These are phyloP conservation scores for Erethizon dorsatum DNA, from an alignment of 2,797 vertebrate genomes.

Conservation along the genomic window DNA sequence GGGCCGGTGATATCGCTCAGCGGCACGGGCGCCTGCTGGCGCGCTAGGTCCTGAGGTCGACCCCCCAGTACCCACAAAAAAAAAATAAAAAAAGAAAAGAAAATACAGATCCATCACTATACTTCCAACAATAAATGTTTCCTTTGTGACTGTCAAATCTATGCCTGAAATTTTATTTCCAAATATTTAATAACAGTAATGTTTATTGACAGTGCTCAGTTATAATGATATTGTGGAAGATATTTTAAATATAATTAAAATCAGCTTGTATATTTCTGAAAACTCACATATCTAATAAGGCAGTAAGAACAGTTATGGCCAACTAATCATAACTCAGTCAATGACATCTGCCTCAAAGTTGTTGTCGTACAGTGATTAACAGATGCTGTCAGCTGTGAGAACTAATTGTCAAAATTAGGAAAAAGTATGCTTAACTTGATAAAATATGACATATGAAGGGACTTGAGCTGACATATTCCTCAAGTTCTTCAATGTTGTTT, in stretches of 20 bases:
- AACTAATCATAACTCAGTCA: not conserved
- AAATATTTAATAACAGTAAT: not conserved
- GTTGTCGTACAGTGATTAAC: not conserved
- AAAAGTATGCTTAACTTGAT: not conserved
- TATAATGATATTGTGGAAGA: not conserved
- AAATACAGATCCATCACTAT: not conserved
- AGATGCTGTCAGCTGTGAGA: not conserved
- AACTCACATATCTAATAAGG: not conserved
- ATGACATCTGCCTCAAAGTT: not conserved
- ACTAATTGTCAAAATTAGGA: not conserved
- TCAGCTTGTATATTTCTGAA: not conserved
- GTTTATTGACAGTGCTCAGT: not conserved
- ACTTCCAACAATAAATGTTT: not conserved
- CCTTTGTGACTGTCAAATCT: not conserved
- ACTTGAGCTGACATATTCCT: not conserved
- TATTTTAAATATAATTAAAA: slow-evolving; percentile 1
- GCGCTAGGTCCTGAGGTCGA: too few species aligned
- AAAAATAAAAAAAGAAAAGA: not conserved
- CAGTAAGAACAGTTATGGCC: not conserved
- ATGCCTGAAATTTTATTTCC: slow-evolving; percentile 5
- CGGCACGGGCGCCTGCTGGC: too few species aligned
- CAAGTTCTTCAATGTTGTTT: not conserved
- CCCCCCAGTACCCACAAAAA: too few species aligned
- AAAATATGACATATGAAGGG: not conserved
- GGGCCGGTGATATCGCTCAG: too few species aligned